These are phyloP conservation scores for Galbula dea DNA, from an alignment of 2,113 vertebrate species.

Conservation along the genomic window DNA sequence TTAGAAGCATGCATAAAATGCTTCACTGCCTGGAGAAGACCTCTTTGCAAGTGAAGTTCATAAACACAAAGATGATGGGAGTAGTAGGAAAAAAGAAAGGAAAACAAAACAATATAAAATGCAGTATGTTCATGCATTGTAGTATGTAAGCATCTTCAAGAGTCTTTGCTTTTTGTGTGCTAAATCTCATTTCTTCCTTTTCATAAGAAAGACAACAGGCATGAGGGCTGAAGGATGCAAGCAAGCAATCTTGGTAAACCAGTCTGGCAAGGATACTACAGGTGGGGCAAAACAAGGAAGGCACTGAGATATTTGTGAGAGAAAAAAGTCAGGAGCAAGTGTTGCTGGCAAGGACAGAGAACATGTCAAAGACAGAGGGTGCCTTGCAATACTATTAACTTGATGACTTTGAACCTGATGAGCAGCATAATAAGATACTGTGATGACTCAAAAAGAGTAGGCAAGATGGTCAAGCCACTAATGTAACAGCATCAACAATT, in stretches of 20 bases:
- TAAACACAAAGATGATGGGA: not conserved
- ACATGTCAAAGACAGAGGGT: not conserved
- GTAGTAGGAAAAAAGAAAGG: not conserved
- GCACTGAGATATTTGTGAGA: not conserved
- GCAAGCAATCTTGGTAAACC: conserved; percentile 5
- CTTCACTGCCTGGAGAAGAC: not conserved
- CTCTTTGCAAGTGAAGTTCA: not conserved
- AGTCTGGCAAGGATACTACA: not conserved
- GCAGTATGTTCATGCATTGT: not conserved
- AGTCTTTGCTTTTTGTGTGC: not conserved
- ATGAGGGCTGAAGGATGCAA: not conserved
- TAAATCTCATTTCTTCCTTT: not conserved
- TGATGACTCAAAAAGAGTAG: conserved; percentile 20
- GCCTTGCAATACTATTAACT: not conserved
- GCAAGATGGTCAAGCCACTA: not conserved
- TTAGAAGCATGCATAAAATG: not conserved
- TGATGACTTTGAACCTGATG: conserved; percentile 5
- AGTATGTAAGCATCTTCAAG: not conserved
- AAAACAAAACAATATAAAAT: not conserved
- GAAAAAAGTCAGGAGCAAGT: not conserved
- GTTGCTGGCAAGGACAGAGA: not conserved
- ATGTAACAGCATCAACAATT: not conserved
- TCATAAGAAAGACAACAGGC: not conserved
- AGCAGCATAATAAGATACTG: not conserved
- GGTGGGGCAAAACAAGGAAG: not conserved